Conservation (phyloP, 2,113 vertebrate species). For the Oncorhynchus gorbuscha region DNA sequence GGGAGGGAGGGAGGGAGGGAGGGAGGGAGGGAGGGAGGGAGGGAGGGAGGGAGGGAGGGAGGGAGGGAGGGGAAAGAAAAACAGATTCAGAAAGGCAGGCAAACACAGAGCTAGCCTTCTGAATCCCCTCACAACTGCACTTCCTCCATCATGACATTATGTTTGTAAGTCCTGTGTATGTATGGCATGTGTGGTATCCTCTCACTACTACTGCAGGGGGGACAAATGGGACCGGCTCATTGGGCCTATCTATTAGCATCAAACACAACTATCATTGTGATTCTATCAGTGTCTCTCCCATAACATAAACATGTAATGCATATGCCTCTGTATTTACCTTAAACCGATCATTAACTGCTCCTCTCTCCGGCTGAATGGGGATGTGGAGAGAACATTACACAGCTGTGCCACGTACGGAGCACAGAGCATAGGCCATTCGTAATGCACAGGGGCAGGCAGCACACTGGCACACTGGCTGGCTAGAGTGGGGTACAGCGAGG, state of each 20-base stretch:
- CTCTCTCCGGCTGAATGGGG: slow-evolving; percentile 73
- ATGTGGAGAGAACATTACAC: slow-evolving; percentile 51
- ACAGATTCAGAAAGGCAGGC: not conserved
- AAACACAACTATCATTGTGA: slow-evolving; percentile 29
- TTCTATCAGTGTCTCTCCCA: not conserved
- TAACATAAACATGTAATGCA: slow-evolving; percentile 33
- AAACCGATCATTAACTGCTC: slow-evolving; percentile 68
- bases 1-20: slow-evolving; percentile 24
- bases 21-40: slow-evolving; percentile 7
- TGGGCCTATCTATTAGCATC: slow-evolving; percentile 26
- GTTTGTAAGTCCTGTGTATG: not conserved
- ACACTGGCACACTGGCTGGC: not conserved
- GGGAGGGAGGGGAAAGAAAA: not conserved
- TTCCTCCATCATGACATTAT: not conserved
- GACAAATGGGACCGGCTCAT: not conserved
- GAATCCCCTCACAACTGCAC: not conserved
- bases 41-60: slow-evolving; percentile 1
- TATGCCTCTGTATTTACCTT: slow-evolving; percentile 67
- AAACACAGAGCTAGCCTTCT: not conserved
- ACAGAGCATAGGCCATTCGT: not conserved
- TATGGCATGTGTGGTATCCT: slow-evolving; percentile 26
- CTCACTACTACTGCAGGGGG: slow-evolving; percentile 17
- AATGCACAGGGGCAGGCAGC: not conserved
- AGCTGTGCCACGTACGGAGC: not conserved
- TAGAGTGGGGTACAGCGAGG: not conserved